These are phyloP conservation scores for Corvus cornix DNA, from an alignment of 2,113 vertebrate species.

Conservation along the genomic window DNA sequence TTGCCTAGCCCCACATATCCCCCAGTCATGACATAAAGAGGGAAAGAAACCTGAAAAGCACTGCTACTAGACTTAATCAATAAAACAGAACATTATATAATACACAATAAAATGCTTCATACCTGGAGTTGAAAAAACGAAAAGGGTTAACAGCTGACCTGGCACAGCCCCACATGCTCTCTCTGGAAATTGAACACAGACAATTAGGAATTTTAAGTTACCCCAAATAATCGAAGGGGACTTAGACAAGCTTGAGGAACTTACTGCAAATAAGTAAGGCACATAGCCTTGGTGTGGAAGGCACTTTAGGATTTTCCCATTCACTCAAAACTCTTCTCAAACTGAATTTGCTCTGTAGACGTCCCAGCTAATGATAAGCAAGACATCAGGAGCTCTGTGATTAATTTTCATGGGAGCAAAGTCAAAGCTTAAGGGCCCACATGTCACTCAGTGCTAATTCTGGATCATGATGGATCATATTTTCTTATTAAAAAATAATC, in stretches of 20 bases:
- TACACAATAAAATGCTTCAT: constrained; percentile 75
- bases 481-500: constrained; percentile 20
- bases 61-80: constrained; percentile 34
- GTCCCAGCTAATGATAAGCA: neutral
- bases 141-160: constrained; percentile 76
- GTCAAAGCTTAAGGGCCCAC: neutral
- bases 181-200: constrained; percentile 77
- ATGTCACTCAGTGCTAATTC: neutral
- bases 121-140: constrained; percentile 77
- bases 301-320: neutral
- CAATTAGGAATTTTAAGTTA: constrained; percentile 74
- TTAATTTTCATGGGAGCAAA: neutral
- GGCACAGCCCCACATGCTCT: constrained; percentile 76
- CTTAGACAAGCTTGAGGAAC: constrained; percentile 43
- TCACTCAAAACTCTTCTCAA: neutral
- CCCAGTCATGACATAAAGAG: neutral
- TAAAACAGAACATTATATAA: constrained; percentile 59
- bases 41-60: constrained; percentile 20
- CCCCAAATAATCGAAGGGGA: constrained; percentile 55
- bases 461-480: neutral
- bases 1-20: neutral
- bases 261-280: neutral
- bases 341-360: neutral
- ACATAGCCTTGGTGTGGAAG: neutral
- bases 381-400: neutral